Conservation (phyloP, 2,888 invertebrate species). For the Cryptocephalus primarius region DNA sequence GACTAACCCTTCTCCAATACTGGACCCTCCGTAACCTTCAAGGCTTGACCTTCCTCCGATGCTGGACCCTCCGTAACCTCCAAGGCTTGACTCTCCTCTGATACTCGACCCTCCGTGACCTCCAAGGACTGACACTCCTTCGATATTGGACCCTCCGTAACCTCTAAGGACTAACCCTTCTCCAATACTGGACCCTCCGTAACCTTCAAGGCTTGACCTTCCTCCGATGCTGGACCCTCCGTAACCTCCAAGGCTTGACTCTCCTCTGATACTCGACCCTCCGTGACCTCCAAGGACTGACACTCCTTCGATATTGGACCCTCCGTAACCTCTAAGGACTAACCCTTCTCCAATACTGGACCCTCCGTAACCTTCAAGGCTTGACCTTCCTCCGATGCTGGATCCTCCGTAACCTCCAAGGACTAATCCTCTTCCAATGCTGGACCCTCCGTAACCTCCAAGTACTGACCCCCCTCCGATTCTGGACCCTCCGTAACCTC, state of each 20-base stretch:
- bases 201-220: neutral
- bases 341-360: neutral
- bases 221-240: neutral
- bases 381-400: neutral
- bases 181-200: neutral
- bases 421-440: neutral
- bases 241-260: no score
- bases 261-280: neutral
- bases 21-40: no score
- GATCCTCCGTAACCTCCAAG: neutral
- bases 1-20: no score
- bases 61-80: no score
- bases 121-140: no score
- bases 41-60: no score
- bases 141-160: no score
- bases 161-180: no score
- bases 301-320: neutral
- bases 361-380: neutral
- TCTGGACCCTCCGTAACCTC: conserved; percentile 1
- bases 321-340: neutral
- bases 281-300: neutral
- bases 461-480: neutral
- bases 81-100: no score
- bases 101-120: no score
- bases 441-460: neutral